Evolutionary conservation across 2,888 invertebrate genomes (phyloP), one percentile per base, ranked within the genome.

Genomic region (Poecilus cupreus): DNA sequence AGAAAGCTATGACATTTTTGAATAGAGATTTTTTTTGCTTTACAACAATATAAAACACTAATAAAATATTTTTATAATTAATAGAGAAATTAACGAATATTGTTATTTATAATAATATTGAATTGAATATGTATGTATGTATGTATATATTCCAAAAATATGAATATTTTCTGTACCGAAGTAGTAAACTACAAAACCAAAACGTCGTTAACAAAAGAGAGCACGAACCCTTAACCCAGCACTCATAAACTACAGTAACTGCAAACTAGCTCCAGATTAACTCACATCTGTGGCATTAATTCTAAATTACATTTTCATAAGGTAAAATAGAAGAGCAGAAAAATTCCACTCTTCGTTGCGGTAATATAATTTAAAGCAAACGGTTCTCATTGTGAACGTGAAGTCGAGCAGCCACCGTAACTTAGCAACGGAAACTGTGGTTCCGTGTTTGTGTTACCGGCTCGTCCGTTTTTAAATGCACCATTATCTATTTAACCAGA

Each of bases 401-500:
- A 57, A 20, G 24, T 10, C 57, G 11, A 43, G 43, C 43, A 57
- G 2, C 57, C 20, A 11, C 22, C 57, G 64, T 64, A 26, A 64
- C 64, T 64, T 64, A 37, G 64, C 32, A 37, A 32, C 64, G 64
- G 64, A 64, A 64, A 64, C 64, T 64, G 64, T n/a, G 37, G 37
- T 64, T 32, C 32, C n/a, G 13, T 64, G 51, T 51, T 51, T 18
- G 51, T 51, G 32, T 32, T 51, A 51, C 51, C 51, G 51, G 51
- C 4, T 51, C 8, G 18, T 6, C 18, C n/a, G 64, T 26, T 26
- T 18, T 13, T 32, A 13, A 26, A 64, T 64, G 64, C 32, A 64
- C 64, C 64, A 64, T 64, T 64, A 64, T 64, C 64, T 64, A 64
- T 64, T 64, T 64, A 64, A 64, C 64, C 37, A 51, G 64, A 64